Base-by-base conservation (phyloP, 2,113 vertebrate genomes). In the Tympanuchus pallidicinctus region DNA sequence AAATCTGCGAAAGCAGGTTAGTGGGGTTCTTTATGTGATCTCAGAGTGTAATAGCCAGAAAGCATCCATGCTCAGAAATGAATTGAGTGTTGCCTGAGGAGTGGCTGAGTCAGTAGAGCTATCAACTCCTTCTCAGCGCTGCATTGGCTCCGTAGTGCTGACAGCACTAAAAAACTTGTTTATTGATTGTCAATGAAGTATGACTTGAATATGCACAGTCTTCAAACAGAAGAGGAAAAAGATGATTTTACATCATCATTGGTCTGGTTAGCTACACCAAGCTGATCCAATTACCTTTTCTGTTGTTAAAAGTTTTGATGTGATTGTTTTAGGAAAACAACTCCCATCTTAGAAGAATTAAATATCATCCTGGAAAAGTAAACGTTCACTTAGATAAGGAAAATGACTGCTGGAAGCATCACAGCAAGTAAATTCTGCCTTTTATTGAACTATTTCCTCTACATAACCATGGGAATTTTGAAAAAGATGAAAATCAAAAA, bases 101-200 rank as follows among this genome's bases (percentile, higher is more conserved):
- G 74, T 42, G 54, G 36, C 77, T 89, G 81, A 86, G 81, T 32
- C 91, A 85, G 78, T 89, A 32, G 45, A 89, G 75, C 81, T 82
- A 86, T 85, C 75, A 67, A 6, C 75, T 94, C 59, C 45, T 71
- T 86, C 71, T 87, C 38, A 73, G 82, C 0, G 0, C 69, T 79
- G 66, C 10, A 5, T 70, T 4, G 8, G 67, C 85, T 93, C 75
- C 1, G 2, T 13, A 64, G 91, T 52, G 81, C 81, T 92, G 89
- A 92, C 94, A 95, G 94, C 54, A 82, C 66, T 82, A 90, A 82
- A 89, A 92, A 76, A 36, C 56, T 70, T n/a, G 5, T 88, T 91
- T 95, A 89, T 61, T 83, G 91, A 88, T 93, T 92, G 89, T 48
- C 88, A 88, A 14, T 69, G 86, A 92, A 93, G 69, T 57, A 78